phyloP scores from a whole-genome alignment of 2,888 invertebrate genomes.

The Nasonovia ribisnigri region DNA sequence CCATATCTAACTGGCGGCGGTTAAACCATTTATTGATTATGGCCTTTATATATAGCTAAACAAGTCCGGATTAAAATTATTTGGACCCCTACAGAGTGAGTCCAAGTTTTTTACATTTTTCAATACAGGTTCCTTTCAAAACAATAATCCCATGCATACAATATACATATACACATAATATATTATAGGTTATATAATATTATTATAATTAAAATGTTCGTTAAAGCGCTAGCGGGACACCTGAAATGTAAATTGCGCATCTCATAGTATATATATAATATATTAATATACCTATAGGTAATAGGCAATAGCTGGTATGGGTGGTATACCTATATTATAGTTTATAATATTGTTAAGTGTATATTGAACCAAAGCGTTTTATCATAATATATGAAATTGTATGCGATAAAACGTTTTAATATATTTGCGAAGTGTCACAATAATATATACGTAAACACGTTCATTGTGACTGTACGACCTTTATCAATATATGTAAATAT shows the following conservation, averaged over 20 bases:
- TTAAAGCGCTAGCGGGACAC: not conserved
- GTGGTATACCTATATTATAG: not conserved
- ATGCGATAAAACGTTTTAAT: not conserved
- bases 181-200: not conserved
- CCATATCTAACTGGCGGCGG: not conserved
- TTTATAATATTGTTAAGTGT: not conserved
- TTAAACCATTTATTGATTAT: conserved; percentile 20
- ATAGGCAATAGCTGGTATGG: not conserved
- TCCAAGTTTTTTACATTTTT: conserved; percentile 24
- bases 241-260: not conserved
- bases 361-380: not conserved
- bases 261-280: not conserved
- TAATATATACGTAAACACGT: not conserved
- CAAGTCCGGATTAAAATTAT: conserved; percentile 31
- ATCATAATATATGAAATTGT: not conserved
- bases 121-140: not conserved
- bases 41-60: not conserved
- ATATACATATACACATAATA: not conserved
- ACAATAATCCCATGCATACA: not conserved
- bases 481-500: not conserved
- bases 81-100: conserved; percentile 20
- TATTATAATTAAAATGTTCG: conserved; percentile 1
- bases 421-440: not conserved
- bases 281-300: not conserved
- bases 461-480: not conserved